phyloP scores from a whole-genome alignment of 2,888 invertebrate species.

The Drosophila macrospina region DNA sequence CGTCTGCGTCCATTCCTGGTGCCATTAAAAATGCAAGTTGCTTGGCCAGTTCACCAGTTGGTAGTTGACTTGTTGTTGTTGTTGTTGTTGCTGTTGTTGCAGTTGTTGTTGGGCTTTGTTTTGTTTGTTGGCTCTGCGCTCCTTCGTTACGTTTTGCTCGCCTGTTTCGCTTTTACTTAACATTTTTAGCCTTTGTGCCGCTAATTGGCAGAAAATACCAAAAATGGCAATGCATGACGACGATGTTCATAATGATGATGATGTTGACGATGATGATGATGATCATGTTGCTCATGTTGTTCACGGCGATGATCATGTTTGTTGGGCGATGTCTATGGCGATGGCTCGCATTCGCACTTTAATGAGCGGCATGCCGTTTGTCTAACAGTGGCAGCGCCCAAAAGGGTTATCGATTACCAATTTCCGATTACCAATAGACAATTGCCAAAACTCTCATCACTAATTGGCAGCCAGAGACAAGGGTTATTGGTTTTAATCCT shows the following conservation, averaged over 20 bases:
- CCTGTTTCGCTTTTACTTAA: slow-evolving; percentile 79
- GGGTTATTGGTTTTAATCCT: no score
- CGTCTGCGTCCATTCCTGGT: slow-evolving; percentile 37
- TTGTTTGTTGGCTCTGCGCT: slow-evolving; percentile 51
- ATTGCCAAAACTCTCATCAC: not conserved
- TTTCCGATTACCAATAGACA: slow-evolving; percentile 9
- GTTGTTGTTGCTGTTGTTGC: slow-evolving; percentile 24
- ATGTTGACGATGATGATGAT: slow-evolving; percentile 13
- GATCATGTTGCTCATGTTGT: slow-evolving; percentile 15
- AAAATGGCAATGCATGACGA: slow-evolving; percentile 81
- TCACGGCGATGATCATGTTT: slow-evolving; percentile 8
- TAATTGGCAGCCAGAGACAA: not conserved
- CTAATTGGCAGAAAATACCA: slow-evolving; percentile 84
- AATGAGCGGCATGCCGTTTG: slow-evolving; percentile 59
- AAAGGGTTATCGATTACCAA: slow-evolving; percentile 53
- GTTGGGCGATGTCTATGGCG: slow-evolving; percentile 33
- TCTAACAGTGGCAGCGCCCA: slow-evolving; percentile 39
- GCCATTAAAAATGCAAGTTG: slow-evolving; percentile 81
- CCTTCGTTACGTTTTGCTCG: slow-evolving; percentile 73
- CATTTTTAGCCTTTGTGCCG: slow-evolving; percentile 80
- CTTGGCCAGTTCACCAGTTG: slow-evolving; percentile 59
- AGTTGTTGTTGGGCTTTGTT: slow-evolving; percentile 42
- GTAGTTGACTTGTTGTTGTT: slow-evolving; percentile 24
- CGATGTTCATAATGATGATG: slow-evolving; percentile 22
- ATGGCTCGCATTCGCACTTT: slow-evolving; percentile 50